A percentile compares a stretch with the other conserved stretches of the same genome.
phyloP scores from a whole-genome alignment of 2,113 vertebrate species.

The Silurus glanis region DNA sequence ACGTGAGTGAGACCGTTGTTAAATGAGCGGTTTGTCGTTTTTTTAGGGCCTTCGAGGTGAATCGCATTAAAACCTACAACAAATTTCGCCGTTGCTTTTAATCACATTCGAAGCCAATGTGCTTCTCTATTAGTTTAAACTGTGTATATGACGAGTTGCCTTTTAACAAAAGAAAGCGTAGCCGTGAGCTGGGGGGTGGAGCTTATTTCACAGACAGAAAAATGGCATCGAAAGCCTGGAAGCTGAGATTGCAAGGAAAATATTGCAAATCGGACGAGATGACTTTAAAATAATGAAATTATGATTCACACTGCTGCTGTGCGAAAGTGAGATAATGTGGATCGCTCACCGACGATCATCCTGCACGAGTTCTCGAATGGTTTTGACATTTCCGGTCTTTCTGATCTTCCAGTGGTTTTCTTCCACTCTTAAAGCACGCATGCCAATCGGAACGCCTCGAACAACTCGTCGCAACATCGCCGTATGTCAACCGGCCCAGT shows the following conservation, averaged over 20 bases:
- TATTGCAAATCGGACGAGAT: too few relatives aligned
- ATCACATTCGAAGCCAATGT: not conserved
- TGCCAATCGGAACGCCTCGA: too few relatives aligned
- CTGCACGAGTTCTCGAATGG: too few relatives aligned
- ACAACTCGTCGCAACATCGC: too few relatives aligned
- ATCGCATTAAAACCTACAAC: not conserved
- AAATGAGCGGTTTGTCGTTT: not conserved
- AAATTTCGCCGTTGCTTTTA: not conserved
- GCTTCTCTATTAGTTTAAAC: not conserved
- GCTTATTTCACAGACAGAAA: conserved; percentile 4
- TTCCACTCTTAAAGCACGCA: too few relatives aligned
- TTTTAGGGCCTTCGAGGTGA: not conserved
- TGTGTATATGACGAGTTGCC: not conserved
- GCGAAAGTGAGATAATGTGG: too few relatives aligned
- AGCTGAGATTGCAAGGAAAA: not conserved
- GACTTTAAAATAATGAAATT: not conserved
- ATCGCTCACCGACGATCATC: too few relatives aligned
- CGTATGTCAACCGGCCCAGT: too few relatives aligned
- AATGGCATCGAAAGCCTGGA: not conserved
- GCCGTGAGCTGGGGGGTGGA: not conserved
- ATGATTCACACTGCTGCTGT: too few relatives aligned
- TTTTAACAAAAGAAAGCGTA: not conserved
- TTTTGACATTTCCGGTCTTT: too few relatives aligned
- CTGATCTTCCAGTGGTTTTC: too few relatives aligned
- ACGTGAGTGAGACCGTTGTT: conserved; percentile 68